Base-by-base conservation (phyloP, 2,113 vertebrate genomes). In the Panthera uncia region DNA sequence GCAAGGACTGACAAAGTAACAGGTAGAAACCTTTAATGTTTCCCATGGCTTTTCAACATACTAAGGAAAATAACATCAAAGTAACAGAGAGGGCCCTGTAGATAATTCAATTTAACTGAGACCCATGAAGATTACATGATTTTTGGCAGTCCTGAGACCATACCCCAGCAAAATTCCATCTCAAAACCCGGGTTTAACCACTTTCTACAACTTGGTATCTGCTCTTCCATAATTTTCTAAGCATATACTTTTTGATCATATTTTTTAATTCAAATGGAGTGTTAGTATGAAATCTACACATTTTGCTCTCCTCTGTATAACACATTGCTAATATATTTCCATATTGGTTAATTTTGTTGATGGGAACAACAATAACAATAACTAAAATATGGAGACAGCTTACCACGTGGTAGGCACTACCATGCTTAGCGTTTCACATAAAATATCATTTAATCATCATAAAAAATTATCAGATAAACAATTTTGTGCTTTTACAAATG, bases 371-470 rank as follows among this genome's bases (percentile, higher is more conserved):
- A 0, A 88, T 65, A 73, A 71, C 16, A 91, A 81, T 4, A 76
- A 69, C 68, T 57, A 89, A 92, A 91, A 68, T 82, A 50, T 2
- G 57, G 7, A 48, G 7, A 36, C 3, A 33, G 11, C 1, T 91
- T 92, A 48, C 13, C n/a, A 83, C 12, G 29, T 91, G 15, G 11
- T 91, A 80, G 18, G 21, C 10, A 71, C 3, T 69, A 71, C 3
- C 63, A 45, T 94, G 48, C 25, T 89, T 93, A 92, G 45, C 38
- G 11, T 88, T 78, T 97, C 52, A 36, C 5, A 69, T 15, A 55
- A 95, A 94, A 92, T 82, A 9, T n/a, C 52, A 89, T 31, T 74
- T 91, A 94, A 68, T 29, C 95, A 31, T 93, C 48, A 48, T 85
- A 7, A 45, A 94, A 94, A 80, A 4, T 19, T 31, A 12, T 45